phyloP scores from a whole-genome alignment of 2,113 vertebrate genomes.

The Perccottus glenii region DNA sequence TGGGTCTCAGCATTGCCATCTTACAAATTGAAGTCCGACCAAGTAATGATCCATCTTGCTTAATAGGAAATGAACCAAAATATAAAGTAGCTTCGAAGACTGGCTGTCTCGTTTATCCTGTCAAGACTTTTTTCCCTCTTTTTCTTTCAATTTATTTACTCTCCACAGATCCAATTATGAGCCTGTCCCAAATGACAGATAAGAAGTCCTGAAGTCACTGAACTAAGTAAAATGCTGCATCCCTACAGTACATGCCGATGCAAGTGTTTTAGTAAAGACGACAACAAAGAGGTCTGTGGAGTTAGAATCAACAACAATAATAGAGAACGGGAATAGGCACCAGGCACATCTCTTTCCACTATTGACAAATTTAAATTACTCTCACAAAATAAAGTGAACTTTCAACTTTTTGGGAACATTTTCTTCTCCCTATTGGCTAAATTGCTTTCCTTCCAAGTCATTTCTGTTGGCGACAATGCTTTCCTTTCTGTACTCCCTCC shows the following conservation, averaged over 20 bases:
- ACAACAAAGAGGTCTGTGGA: too few species aligned
- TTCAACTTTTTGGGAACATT: not conserved
- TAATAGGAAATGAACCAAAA: slow-evolving; percentile 58
- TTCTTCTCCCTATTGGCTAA: not conserved
- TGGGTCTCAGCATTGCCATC: slow-evolving; percentile 43
- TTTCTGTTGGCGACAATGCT: not conserved
- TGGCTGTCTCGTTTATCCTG: not conserved
- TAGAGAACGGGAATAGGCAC: too few species aligned
- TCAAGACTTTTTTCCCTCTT: not conserved
- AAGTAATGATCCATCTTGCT: slow-evolving; percentile 55
- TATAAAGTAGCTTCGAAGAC: slow-evolving; percentile 43
- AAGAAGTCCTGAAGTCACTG: not conserved
- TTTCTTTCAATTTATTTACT: slow-evolving; percentile 13
- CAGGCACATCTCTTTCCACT: too few species aligned
- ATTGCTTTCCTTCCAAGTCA: not conserved
- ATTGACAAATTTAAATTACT: not conserved
- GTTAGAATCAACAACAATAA: too few species aligned
- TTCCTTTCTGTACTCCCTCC: not conserved
- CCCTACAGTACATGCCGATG: not conserved
- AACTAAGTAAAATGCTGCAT: not conserved
- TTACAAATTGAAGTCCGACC: slow-evolving; percentile 60
- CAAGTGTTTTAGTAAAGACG: too few species aligned
- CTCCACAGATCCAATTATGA: slow-evolving; percentile 18
- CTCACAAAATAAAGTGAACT: not conserved
- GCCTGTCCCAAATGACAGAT: slow-evolving; percentile 19